Percentiles rank a stretch among this genome's conserved stretches.
phyloP scores from a whole-genome alignment of 2,113 vertebrate species.

The Narcine bancroftii region DNA sequence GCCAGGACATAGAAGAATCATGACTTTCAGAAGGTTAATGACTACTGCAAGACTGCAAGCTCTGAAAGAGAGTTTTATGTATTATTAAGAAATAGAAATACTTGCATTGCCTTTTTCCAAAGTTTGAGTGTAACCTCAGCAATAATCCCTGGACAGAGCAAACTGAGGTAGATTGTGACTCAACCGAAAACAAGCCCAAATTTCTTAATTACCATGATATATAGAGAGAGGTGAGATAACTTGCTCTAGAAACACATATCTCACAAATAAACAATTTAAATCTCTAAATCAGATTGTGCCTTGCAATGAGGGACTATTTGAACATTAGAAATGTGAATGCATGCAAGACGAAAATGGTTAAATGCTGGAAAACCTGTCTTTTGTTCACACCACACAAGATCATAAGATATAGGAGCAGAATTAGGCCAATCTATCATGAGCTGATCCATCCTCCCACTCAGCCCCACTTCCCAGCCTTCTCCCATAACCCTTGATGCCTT shows the following conservation, averaged over 20 bases:
- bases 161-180: neutral
- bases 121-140: neutral
- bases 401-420: no score
- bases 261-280: neutral
- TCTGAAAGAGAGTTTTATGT: neutral
- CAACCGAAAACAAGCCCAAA: neutral
- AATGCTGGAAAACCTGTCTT: neutral
- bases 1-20: no score
- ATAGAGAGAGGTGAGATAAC: neutral
- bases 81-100: neutral
- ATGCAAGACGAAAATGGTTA: neutral
- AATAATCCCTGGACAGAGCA: neutral
- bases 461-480: no score
- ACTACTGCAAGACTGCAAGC: neutral
- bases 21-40: neutral
- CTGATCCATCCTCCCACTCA: no score
- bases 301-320: neutral
- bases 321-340: neutral
- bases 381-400: no score
- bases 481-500: no score
- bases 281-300: neutral
- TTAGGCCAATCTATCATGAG: no score
- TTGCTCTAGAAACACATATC: neutral
- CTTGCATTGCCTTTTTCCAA: neutral
- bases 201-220: neutral